Evolutionary conservation across 2,797 vertebrate species (phyloP).

Genomic region (Rousettus madagascariensis): DNA sequence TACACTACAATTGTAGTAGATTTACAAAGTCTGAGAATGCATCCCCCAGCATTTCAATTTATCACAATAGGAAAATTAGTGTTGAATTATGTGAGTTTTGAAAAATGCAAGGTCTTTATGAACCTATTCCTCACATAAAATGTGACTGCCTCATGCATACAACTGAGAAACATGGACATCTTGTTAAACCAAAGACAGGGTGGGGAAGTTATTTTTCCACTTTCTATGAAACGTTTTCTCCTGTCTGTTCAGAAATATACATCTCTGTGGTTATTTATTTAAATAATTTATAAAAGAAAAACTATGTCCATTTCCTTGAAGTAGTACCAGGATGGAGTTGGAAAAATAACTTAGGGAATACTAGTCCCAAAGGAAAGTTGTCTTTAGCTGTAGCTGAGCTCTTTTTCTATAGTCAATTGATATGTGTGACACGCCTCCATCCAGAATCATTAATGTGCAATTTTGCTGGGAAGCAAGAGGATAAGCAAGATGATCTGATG

Average conservation of each 20-base stretch:
- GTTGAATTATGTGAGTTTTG: slow-evolving; percentile 57
- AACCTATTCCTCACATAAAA: slow-evolving; percentile 57
- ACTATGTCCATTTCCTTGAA: neutral
- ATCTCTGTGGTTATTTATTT: neutral
- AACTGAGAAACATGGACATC: neutral
- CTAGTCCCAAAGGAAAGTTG: neutral
- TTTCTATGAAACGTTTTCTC: neutral
- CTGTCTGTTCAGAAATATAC: neutral
- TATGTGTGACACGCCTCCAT: neutral
- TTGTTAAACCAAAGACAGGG: neutral
- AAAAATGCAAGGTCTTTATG: slow-evolving; percentile 58
- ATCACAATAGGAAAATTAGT: slow-evolving; percentile 60
- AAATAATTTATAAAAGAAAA: neutral
- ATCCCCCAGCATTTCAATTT: slow-evolving; percentile 36
- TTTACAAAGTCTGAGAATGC: slow-evolving; percentile 52
- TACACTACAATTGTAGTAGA: slow-evolving; percentile 7
- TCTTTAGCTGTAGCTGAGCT: neutral
- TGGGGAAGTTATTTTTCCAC: neutral
- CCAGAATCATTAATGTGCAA: neutral
- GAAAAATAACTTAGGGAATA: neutral
- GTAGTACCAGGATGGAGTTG: neutral
- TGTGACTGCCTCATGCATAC: neutral
- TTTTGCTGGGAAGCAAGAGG: slow-evolving; percentile 17
- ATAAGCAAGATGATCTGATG: slow-evolving; percentile 24
- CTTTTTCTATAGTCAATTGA: neutral